Conservation (phyloP, 2,888 invertebrate genomes). For the Caenorhabditis sulstoni region DNA sequence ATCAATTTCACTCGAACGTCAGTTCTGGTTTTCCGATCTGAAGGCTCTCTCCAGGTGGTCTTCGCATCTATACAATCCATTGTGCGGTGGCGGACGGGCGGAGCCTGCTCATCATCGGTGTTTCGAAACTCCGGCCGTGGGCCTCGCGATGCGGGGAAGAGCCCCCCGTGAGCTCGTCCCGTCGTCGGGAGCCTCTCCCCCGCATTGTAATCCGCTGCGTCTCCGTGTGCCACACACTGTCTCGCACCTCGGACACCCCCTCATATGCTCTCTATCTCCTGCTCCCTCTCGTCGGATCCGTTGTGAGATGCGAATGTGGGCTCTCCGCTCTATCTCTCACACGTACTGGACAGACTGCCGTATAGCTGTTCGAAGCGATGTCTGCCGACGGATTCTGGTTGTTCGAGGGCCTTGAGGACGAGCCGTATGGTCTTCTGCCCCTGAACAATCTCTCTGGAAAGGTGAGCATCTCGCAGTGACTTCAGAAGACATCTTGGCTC, state of each 20-base stretch:
- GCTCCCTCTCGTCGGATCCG: conserved; percentile 32
- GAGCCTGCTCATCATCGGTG: conserved; percentile 50
- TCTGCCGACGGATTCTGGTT: conserved; percentile 78
- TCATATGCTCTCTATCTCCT: conserved; percentile 47
- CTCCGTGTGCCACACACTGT: conserved; percentile 22
- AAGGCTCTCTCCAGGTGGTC: conserved; percentile 4
- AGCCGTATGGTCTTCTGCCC: conserved; percentile 80
- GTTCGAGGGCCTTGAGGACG: conserved; percentile 79
- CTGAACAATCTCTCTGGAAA: conserved; percentile 78
- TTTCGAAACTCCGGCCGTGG: conserved; percentile 52
- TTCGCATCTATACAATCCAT: conserved; percentile 41
- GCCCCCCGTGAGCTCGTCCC: conserved; percentile 10
- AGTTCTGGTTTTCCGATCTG: too few species aligned
- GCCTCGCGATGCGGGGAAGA: conserved; percentile 21
- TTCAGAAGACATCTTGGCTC: too few species aligned
- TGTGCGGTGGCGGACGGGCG: conserved; percentile 8
- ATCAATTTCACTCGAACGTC: too few species aligned
- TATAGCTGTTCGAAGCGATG: conserved; percentile 52
- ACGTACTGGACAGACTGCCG: conserved; percentile 34
- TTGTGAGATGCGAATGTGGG: conserved; percentile 42
- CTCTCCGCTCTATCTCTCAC: conserved; percentile 39
- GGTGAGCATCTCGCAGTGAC: conserved; percentile 17
- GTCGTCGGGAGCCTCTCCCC: conserved; percentile 19
- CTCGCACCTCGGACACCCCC: conserved; percentile 45
- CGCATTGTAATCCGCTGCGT: conserved; percentile 52